phyloP scores from a whole-genome alignment of 2,888 invertebrate species.

The Coleophora deauratella region DNA sequence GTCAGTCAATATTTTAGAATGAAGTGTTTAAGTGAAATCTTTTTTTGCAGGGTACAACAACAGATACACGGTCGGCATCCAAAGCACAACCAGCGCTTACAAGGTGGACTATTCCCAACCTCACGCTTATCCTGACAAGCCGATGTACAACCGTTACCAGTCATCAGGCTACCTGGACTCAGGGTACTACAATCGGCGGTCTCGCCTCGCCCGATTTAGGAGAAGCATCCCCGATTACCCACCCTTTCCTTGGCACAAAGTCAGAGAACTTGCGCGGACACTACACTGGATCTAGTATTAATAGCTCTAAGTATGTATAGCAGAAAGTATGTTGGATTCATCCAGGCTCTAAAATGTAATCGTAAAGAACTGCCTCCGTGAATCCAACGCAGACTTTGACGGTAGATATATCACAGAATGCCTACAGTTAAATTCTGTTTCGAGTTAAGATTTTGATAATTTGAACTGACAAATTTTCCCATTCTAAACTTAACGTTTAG shows the following conservation, averaged over 20 bases:
- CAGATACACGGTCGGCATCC: conserved; percentile 45
- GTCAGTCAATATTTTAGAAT: no score
- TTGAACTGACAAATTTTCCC: conserved; percentile 30
- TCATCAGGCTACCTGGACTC: conserved; percentile 48
- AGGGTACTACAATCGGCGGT: conserved; percentile 61
- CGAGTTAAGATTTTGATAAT: conserved; percentile 2
- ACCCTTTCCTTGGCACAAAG: conserved; percentile 86
- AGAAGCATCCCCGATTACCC: conserved; percentile 67
- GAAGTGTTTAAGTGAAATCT: no score
- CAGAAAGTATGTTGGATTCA: conserved; percentile 64
- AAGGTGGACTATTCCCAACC: conserved; percentile 69
- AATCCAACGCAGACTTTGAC: conserved; percentile 55
- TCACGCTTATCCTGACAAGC: conserved; percentile 55
- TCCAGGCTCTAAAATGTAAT: conserved; percentile 34
- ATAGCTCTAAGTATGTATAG: conserved; percentile 4
- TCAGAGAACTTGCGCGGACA: conserved; percentile 79
- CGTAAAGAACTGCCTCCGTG: conserved; percentile 44
- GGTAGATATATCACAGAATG: conserved; percentile 32
- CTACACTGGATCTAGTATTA: conserved; percentile 76
- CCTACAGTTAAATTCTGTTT: conserved; percentile 37
- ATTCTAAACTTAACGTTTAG: conserved; percentile 48
- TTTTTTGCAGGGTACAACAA: conserved; percentile 54
- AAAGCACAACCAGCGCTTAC: conserved; percentile 64
- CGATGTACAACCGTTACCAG: conserved; percentile 63
- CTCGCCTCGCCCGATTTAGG: conserved; percentile 48